Base-by-base conservation (phyloP, 1,140 invertebrate species). In the Calliphora vicina region DNA sequence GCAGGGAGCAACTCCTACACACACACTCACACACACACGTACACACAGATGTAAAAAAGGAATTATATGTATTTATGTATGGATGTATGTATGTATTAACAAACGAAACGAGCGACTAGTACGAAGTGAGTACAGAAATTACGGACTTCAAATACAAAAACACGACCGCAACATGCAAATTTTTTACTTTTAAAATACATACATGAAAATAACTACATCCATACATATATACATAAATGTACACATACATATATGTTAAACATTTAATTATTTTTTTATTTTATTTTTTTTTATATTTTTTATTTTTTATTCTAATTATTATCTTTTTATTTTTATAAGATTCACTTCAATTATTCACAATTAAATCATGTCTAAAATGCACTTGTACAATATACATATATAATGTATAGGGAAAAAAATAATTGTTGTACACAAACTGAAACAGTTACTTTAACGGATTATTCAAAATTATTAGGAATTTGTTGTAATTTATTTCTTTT, bases 251-350 rank as follows among this genome's bases (percentile, higher is more conserved):
- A n/a, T 50, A 13, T 12, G 26, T 27, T 73, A 15, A 26, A 73
- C 1, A n/a, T 35, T 73, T 73, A 73, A 73, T 15, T 26, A 73
- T 2, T 43, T 27, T 1, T 73, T 61, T 15, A 26, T n/a, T n/a
- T 73, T 76, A 35, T 15, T 42, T 82, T 82, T 23, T 23, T 76
- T 73, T 27, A 42, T 43, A 67, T 35, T 67, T 45, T 82, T 23
- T 35, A 57, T 67, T 20, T 57, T 83, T 27, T 12, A 42, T 76
- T 83, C 26, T 29, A 13, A 73, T 73, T 27, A 15, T 27, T 73
- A n/a, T 74, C 15, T 42, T 73, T 4, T n/a, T 35, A 27, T 74
- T 74, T 17, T 35, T 29, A 15, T 74, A n/a, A 17, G 3, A 13
- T 50, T 12, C 45, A 50, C 13, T 50, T 35, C 6, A 35, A 35